A percentile compares a stretch with the other conserved stretches of the same genome.
Evolutionary conservation across 2,113 vertebrate genomes (phyloP).

Genomic region (Ceyx cyanopectus): DNA sequence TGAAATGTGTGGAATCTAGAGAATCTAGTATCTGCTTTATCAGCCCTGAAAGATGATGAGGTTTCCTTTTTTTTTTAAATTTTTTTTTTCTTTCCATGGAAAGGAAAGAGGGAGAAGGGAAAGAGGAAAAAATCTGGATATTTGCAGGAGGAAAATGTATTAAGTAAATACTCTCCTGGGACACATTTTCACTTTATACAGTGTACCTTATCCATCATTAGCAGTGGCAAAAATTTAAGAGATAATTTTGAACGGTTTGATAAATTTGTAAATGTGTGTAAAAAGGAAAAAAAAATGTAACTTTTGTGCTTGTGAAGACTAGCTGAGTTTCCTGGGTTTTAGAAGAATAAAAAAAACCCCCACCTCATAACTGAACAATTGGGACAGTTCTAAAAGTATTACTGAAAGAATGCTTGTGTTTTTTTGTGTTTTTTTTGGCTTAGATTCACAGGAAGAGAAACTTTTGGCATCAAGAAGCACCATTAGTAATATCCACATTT

Average conservation of each 20-base stretch:
- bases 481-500: not conserved
- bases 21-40: not conserved
- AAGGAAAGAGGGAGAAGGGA: not conserved
- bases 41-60: not conserved
- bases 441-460: not conserved
- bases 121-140: not conserved
- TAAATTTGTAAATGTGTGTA: not conserved
- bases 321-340: slow-evolving; percentile 14
- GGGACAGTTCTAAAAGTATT: slow-evolving; percentile 31
- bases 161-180: not conserved
- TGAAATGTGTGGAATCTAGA: not conserved
- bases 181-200: not conserved
- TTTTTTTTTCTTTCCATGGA: not conserved
- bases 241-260: not conserved
- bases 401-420: not conserved
- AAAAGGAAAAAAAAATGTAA: not conserved
- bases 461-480: not conserved
- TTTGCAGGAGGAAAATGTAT: not conserved
- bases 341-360: not conserved
- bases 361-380: not conserved
- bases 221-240: slow-evolving; percentile 2
- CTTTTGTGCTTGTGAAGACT: not conserved
- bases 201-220: slow-evolving; percentile 8
- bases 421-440: slow-evolving; percentile 13
- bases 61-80: not conserved